A percentile compares a stretch with the other conserved stretches of the same genome.
phyloP scores from a whole-genome alignment of 2,888 invertebrate species.

The Euspilapteryx auroguttella region DNA sequence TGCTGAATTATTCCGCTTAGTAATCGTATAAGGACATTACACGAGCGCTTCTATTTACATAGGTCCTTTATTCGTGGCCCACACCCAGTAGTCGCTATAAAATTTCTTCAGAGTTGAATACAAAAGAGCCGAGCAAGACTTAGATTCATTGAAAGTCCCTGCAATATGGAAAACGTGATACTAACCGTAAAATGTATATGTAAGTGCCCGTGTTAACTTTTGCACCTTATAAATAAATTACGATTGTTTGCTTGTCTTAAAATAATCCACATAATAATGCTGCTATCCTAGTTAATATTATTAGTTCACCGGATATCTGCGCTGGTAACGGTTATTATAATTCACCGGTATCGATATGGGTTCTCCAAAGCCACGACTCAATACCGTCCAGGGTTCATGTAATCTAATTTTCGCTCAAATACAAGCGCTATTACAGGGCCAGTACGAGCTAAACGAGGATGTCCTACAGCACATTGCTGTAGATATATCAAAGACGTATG shows the following conservation, averaged over 20 bases:
- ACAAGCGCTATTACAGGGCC: no score
- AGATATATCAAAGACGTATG: no score
- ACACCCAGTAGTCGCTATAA: slow-evolving; percentile 12
- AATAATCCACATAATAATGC: slow-evolving; percentile 51
- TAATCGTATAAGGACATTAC: slow-evolving; percentile 12
- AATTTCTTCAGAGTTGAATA: slow-evolving; percentile 21
- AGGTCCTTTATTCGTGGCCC: slow-evolving; percentile 12
- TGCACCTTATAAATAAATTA: slow-evolving; percentile 49
- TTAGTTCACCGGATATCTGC: no score
- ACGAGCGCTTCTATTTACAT: slow-evolving; percentile 13
- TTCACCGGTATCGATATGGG: slow-evolving; percentile 38
- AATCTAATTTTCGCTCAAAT: no score
- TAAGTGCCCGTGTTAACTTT: slow-evolving; percentile 33
- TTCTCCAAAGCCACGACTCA: slow-evolving; percentile 6
- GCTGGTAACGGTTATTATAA: no score
- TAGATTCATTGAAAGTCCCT: slow-evolving; percentile 26
- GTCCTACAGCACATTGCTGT: no score
- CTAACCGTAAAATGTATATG: slow-evolving; percentile 46
- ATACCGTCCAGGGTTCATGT: no score
- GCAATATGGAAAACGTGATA: slow-evolving; percentile 36
- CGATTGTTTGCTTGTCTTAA: slow-evolving; percentile 56
- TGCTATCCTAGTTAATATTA: no score
- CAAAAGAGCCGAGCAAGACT: slow-evolving; percentile 21
- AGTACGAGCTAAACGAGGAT: no score
- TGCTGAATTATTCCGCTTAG: slow-evolving; percentile 16